phyloP scores from a whole-genome alignment of 2,797 vertebrate species.

The Hybognathus amarus region DNA sequence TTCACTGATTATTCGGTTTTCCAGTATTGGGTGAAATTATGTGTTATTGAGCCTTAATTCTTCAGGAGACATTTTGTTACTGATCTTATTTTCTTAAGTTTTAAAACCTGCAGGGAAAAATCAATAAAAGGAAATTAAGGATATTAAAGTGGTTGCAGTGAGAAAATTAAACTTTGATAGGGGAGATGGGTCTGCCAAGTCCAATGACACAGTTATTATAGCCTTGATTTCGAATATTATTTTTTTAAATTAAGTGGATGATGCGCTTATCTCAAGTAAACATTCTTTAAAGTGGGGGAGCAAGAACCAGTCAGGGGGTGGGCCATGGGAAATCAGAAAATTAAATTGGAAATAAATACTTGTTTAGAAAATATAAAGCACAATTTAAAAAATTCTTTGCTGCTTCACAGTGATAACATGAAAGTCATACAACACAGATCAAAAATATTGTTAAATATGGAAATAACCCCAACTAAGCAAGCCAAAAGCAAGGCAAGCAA shows the following conservation, averaged over 20 bases:
- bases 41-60: constrained; percentile 5
- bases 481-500: no score
- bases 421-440: no score
- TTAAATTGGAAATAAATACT: no score
- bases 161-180: not conserved
- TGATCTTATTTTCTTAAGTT: not conserved
- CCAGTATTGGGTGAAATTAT: not conserved
- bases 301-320: no score
- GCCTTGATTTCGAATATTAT: not conserved
- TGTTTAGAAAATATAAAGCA: no score
- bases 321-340: no score
- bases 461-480: no score
- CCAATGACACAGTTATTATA: constrained; percentile 1
- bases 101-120: not conserved
- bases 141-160: not conserved
- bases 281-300: no score
- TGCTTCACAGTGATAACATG: no score
- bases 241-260: not conserved
- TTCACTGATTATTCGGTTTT: not conserved
- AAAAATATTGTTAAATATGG: no score
- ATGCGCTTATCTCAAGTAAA: not conserved
- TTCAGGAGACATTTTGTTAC: not conserved
- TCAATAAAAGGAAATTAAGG: not conserved
- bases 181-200: not conserved
- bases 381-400: no score